A percentile compares a stretch with the other conserved stretches of the same genome.
These are phyloP conservation scores for Drosophila dives DNA, from an alignment of 2,888 invertebrate genomes.

Conservation along the genomic window DNA sequence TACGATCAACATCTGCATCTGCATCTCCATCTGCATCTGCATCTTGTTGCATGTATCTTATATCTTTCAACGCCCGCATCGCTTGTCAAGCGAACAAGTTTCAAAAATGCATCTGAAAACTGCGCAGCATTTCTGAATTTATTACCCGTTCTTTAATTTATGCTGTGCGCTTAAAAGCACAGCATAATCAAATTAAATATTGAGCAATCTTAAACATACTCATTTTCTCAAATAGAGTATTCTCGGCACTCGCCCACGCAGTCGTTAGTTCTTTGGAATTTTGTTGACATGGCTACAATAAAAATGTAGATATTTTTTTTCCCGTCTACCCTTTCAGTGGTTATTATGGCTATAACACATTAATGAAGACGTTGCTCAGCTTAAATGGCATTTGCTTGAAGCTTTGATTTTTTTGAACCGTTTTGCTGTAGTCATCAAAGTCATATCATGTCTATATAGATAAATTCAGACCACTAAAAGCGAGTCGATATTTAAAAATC, in stretches of 20 bases:
- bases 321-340: background rate
- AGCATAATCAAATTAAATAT: slow-evolving; percentile 48
- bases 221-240: slow-evolving; percentile 15
- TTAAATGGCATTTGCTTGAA: background rate
- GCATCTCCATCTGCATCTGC: slow-evolving; percentile 30
- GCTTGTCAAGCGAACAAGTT: slow-evolving; percentile 38
- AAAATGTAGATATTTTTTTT: slow-evolving; percentile 24
- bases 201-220: slow-evolving; percentile 18
- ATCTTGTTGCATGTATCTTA: slow-evolving; percentile 13
- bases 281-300: slow-evolving; percentile 37
- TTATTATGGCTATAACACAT: slow-evolving; percentile 1
- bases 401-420: background rate
- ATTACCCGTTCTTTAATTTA: slow-evolving; percentile 65
- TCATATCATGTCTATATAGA: background rate
- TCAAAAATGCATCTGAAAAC: slow-evolving; percentile 51
- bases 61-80: slow-evolving; percentile 58
- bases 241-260: slow-evolving; percentile 44
- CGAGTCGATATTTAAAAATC: background rate
- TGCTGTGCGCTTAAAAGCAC: slow-evolving; percentile 52
- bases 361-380: background rate
- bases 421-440: background rate
- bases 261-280: slow-evolving; percentile 28
- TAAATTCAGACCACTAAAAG: background rate
- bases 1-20: slow-evolving; percentile 26
- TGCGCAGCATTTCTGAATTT: slow-evolving; percentile 57